Conservation (phyloP, 2,113 vertebrate species). For the Eublepharis macularius region DNA sequence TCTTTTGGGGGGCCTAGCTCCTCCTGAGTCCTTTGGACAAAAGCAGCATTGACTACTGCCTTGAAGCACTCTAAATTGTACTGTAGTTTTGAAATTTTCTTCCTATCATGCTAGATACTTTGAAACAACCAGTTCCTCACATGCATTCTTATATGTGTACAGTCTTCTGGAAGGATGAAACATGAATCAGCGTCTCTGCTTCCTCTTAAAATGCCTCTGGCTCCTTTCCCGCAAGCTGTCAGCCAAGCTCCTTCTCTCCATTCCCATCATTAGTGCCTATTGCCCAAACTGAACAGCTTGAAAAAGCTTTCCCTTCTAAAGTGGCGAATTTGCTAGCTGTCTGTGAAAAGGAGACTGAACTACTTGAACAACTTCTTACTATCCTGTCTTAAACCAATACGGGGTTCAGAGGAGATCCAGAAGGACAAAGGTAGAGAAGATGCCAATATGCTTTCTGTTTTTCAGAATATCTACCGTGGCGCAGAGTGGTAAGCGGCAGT, state of each 20-base stretch:
- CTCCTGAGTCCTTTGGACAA: too few relatives aligned
- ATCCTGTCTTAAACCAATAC: not conserved
- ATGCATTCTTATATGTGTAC: not conserved
- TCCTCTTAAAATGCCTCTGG: not conserved
- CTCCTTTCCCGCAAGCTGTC: not conserved
- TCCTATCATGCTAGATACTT: not conserved
- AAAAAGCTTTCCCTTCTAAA: not conserved
- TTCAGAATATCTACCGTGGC: not conserved
- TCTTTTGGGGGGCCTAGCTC: too few relatives aligned
- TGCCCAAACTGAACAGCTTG: not conserved
- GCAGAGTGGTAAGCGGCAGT: too few relatives aligned
- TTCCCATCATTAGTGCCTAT: not conserved
- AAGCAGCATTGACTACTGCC: too few relatives aligned
- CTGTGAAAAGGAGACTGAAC: slow-evolving; percentile 44
- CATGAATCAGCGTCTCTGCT: not conserved
- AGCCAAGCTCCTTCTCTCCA: not conserved
- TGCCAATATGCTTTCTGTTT: not conserved
- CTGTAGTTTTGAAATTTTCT: not conserved
- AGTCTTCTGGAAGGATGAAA: not conserved
- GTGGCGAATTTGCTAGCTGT: slow-evolving; percentile 25
- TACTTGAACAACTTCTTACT: slow-evolving; percentile 5
- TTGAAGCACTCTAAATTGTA: not conserved
- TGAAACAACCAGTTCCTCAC: not conserved
- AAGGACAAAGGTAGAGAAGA: not conserved
- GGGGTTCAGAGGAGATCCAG: not conserved